Base-by-base conservation (phyloP, 2,797 vertebrate species). In the Buceros bicornis region DNA sequence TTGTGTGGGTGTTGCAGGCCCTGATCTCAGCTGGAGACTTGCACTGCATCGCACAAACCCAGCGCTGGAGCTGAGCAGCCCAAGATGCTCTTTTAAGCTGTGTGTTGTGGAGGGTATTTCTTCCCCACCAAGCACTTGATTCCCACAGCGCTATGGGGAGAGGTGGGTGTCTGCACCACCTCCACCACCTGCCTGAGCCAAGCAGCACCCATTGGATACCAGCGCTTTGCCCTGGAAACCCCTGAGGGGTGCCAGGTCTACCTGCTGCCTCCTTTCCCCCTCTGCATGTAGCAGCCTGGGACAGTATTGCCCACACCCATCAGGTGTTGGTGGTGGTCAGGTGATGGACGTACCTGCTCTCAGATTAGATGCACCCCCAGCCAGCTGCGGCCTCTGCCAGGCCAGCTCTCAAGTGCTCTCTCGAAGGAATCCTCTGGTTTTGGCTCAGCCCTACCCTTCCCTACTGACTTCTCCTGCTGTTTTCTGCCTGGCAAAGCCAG, bases 151-250 rank as follows among this genome's bases (percentile, higher is more conserved):
- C 31, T 33, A 1, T 21, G 17, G 45, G 69, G 12, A 74, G 70
- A 50, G 18, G 24, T 15, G 64, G 43, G 3, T 72, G 11, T 28
- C 70, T n/a, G n/a, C 22, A 57, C 20, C 28, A 37, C 78, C 65
- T 60, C 17, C 18, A 5, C 43, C 0, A 0, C 72, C 72, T 1
- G 0, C 45, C 5, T 3, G 20, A 43, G 60, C 33, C 0, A 0
- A 67, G 61, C n/a, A 60, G 48, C 74, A 54, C 53, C 61, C 47
- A 3, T 60, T 95, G 10, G 2, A 31, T 60, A 42, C 12, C 5
- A 5, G 47, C 48, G 42, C 40, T 89, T 48, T 22, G 2, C 78
- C 78, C n/a, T 71, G 51, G 74, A 69, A 88, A 48, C 13, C 42
- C 86, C 82, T 20, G 45, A 67, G 84, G 72, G 81, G 16, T 89